A percentile compares a stretch with the other conserved stretches of the same genome.
These are phyloP conservation scores for Heliangelus exortis DNA, from an alignment of 2,797 vertebrate genomes.

Conservation along the genomic window DNA sequence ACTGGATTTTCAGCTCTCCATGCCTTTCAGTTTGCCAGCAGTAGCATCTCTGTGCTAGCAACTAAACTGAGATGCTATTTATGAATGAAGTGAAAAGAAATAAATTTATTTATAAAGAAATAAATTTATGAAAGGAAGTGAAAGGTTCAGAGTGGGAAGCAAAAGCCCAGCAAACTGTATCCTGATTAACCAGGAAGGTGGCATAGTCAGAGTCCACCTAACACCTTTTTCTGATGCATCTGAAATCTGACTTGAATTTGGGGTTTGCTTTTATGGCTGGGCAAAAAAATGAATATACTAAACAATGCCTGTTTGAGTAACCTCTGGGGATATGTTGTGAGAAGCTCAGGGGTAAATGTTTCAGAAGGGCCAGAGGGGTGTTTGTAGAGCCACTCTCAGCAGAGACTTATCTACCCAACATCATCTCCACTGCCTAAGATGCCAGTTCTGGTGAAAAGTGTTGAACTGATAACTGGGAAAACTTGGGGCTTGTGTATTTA, in stretches of 20 bases:
- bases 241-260: background rate
- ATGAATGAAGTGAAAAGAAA: too few relatives aligned
- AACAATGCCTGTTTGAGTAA: background rate
- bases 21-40: background rate
- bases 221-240: background rate
- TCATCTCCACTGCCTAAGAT: background rate
- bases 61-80: background rate
- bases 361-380: background rate
- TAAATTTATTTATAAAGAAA: too few relatives aligned
- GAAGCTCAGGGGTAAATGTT: background rate
- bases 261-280: background rate
- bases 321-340: background rate
- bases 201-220: background rate
- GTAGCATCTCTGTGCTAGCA: background rate
- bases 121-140: too few relatives aligned
- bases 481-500: background rate
- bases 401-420: background rate
- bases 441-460: background rate
- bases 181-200: background rate
- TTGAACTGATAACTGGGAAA: background rate
- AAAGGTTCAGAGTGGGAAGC: background rate
- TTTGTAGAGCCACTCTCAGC: conserved; percentile 38
- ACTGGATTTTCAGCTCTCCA: background rate
- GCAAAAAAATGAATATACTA: background rate
- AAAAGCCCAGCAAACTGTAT: background rate